Percentiles rank a stretch among this genome's conserved stretches.
Conservation (phyloP, 2,888 invertebrate genomes). For the Hyles lineata region DNA sequence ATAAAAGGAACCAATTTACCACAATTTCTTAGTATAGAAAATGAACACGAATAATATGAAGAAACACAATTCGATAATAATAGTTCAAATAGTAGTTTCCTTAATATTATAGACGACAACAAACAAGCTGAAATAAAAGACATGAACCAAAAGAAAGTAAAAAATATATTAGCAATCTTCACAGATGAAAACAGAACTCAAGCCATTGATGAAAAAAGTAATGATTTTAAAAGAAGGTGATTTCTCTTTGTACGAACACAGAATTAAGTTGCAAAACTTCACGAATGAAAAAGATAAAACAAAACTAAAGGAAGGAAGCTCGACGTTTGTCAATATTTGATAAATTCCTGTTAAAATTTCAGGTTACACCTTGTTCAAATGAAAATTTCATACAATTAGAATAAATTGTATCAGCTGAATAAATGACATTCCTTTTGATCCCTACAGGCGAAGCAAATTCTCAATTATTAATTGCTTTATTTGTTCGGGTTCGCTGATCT, state of each 20-base stretch:
- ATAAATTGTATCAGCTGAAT: slow-evolving; percentile 30
- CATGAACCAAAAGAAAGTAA: neutral
- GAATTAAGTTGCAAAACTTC: neutral
- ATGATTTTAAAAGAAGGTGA: too few species aligned
- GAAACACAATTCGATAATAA: too few species aligned
- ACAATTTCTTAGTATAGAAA: too few species aligned
- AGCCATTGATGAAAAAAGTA: too few species aligned
- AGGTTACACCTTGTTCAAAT: slow-evolving; percentile 13
- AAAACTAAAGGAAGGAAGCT: neutral
- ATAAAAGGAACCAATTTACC: too few species aligned
- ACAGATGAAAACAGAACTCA: too few species aligned
- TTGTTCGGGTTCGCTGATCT: slow-evolving; percentile 51
- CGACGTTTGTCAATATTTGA: slow-evolving; percentile 19
- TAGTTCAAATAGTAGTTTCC: too few species aligned
- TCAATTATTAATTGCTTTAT: slow-evolving; percentile 58
- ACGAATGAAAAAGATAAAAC: neutral
- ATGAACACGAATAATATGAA: too few species aligned
- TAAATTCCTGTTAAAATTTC: slow-evolving; percentile 3
- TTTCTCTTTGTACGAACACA: too few species aligned
- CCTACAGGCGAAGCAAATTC: slow-evolving; percentile 46
- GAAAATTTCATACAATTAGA: slow-evolving; percentile 26
- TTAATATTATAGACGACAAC: too few species aligned
- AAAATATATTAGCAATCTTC: too few species aligned
- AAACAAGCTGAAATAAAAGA: neutral
- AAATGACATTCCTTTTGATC: slow-evolving; percentile 44